These are phyloP conservation scores for Mayetiola destructor DNA, from an alignment of 2,888 invertebrate genomes.

Conservation along the genomic window DNA sequence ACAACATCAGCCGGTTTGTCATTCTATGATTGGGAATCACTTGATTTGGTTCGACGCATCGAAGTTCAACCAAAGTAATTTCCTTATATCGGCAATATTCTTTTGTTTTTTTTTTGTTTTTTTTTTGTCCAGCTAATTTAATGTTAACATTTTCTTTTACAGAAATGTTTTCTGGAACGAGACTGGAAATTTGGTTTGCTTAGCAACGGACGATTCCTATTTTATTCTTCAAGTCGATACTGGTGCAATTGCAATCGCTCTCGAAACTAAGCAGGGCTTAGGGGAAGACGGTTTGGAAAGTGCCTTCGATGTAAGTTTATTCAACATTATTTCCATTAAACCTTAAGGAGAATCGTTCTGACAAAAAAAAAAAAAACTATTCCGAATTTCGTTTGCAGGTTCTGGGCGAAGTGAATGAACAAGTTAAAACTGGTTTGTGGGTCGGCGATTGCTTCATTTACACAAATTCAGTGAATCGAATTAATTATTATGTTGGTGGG, in stretches of 20 bases:
- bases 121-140: conserved; percentile 14
- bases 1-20: conserved; percentile 82
- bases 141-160: conserved; percentile 13
- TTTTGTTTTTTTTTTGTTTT: conserved; percentile 17
- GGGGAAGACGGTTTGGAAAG: conserved; percentile 90
- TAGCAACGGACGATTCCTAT: conserved; percentile 91
- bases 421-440: conserved; percentile 90
- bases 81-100: background rate
- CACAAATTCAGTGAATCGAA: conserved; percentile 90
- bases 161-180: conserved; percentile 94
- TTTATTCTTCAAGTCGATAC: conserved; percentile 82
- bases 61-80: conserved; percentile 70
- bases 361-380: background rate
- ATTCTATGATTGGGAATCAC: conserved; percentile 95
- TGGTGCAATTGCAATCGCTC: conserved; percentile 61
- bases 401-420: conserved; percentile 75
- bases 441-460: conserved; percentile 99
- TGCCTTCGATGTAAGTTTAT: conserved; percentile 72
- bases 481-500: conserved; percentile 98
- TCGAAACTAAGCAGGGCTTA: conserved; percentile 59
- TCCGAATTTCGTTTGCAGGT: conserved; percentile 40
- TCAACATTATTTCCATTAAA: background rate
- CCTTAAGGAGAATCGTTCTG: background rate
- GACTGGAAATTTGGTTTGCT: conserved; percentile 79
- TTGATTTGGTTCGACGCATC: conserved; percentile 83